Conservation (phyloP, 2,888 invertebrate species). For the Allolobophora icterica region DNA sequence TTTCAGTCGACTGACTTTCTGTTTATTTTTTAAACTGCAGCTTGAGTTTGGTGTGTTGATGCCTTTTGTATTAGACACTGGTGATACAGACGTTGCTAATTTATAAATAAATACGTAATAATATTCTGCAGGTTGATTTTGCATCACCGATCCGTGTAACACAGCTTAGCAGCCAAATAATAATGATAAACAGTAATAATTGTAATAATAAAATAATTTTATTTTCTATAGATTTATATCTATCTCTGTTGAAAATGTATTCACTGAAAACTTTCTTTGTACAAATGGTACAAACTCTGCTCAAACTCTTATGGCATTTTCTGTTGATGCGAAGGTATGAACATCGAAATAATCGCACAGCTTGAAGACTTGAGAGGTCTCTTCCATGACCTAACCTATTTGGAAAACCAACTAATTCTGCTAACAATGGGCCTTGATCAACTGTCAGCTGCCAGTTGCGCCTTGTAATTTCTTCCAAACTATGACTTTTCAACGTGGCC, state of each 20-base stretch:
- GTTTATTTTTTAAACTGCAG: no score
- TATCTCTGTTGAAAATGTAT: background rate
- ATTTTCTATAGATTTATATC: background rate
- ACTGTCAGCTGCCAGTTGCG: background rate
- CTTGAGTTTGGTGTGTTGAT: no score
- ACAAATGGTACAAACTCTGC: background rate
- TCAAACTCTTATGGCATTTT: background rate
- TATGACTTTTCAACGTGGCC: background rate
- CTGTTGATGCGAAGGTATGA: background rate
- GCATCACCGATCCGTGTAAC: background rate
- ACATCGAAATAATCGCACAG: background rate
- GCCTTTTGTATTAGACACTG: no score
- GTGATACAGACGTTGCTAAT: no score
- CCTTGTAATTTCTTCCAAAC: background rate
- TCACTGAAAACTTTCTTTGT: no score
- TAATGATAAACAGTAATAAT: background rate
- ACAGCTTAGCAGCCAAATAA: background rate
- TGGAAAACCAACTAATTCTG: background rate
- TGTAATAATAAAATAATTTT: background rate
- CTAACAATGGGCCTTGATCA: background rate
- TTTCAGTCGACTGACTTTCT: no score
- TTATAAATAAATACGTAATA: no score
- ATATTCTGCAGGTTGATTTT: background rate
- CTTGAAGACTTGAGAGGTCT: slow-evolving; percentile 13
- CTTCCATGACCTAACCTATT: background rate